A percentile compares a stretch with the other conserved stretches of the same genome.
phyloP scores from a whole-genome alignment of 2,797 vertebrate genomes.

The Micrastur ruficollis region DNA sequence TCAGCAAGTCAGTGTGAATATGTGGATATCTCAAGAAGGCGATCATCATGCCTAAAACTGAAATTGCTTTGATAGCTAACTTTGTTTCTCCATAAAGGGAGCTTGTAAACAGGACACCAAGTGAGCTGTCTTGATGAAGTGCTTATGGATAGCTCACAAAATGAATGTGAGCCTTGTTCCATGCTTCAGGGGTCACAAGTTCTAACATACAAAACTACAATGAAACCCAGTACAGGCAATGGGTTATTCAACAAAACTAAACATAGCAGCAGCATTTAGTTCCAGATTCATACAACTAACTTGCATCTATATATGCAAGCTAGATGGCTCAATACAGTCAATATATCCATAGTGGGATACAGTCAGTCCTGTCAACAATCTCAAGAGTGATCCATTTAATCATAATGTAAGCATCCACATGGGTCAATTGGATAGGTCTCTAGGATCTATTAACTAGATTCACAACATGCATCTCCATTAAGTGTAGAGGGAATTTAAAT shows the following conservation, averaged over 20 bases:
- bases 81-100: neutral
- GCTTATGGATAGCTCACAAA: neutral
- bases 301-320: neutral
- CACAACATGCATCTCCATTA: neutral
- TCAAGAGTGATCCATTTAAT: neutral
- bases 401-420: neutral
- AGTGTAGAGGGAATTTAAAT: neutral
- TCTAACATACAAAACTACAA: neutral
- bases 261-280: neutral
- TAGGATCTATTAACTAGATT: neutral
- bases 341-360: neutral
- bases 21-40: neutral
- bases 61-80: neutral
- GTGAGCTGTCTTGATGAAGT: neutral
- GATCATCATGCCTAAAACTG: neutral
- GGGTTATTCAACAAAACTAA: neutral
- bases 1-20: neutral
- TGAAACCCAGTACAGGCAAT: neutral
- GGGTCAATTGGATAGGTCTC: neutral
- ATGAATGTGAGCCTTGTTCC: neutral
- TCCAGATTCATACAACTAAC: neutral
- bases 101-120: neutral
- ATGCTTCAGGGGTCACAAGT: neutral
- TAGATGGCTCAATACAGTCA: neutral
- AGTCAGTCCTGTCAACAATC: neutral